These are phyloP conservation scores for Coracopsis vasa DNA, from an alignment of 2,113 vertebrate species.

Conservation along the genomic window DNA sequence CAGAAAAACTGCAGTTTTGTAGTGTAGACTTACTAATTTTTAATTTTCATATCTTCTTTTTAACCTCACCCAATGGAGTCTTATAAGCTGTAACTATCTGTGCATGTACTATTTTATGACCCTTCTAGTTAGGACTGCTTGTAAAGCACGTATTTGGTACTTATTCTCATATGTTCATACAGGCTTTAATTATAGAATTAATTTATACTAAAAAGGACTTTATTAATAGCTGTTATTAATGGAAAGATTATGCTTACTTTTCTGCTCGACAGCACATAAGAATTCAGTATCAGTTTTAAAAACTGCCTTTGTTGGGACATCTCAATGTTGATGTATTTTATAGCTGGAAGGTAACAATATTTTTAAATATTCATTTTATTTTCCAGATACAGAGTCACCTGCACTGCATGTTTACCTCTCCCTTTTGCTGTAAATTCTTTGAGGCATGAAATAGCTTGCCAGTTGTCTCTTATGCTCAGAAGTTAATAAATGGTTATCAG, in stretches of 20 bases:
- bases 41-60: slow-evolving; percentile 5
- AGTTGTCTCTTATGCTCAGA: slow-evolving; percentile 64
- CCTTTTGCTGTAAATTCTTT: slow-evolving; percentile 74
- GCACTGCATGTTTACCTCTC: slow-evolving; percentile 10
- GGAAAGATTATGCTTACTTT: neutral
- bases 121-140: neutral
- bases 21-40: slow-evolving; percentile 24
- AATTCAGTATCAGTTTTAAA: slow-evolving; percentile 13
- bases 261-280: neutral
- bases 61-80: neutral
- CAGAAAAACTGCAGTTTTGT: neutral
- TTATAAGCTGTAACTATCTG: neutral
- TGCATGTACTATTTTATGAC: neutral
- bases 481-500: slow-evolving; percentile 76
- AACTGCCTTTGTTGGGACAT: slow-evolving; percentile 21
- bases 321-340: slow-evolving; percentile 24
- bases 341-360: slow-evolving; percentile 11
- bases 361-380: slow-evolving; percentile 66
- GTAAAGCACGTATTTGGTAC: neutral
- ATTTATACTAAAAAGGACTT: neutral
- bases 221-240: neutral
- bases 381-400: slow-evolving; percentile 69
- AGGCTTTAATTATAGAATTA: slow-evolving; percentile 17
- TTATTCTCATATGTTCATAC: neutral
- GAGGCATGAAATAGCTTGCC: slow-evolving; percentile 80